Base-by-base conservation (phyloP, 2,888 invertebrate genomes). In the Amphimallon solstitiale region DNA sequence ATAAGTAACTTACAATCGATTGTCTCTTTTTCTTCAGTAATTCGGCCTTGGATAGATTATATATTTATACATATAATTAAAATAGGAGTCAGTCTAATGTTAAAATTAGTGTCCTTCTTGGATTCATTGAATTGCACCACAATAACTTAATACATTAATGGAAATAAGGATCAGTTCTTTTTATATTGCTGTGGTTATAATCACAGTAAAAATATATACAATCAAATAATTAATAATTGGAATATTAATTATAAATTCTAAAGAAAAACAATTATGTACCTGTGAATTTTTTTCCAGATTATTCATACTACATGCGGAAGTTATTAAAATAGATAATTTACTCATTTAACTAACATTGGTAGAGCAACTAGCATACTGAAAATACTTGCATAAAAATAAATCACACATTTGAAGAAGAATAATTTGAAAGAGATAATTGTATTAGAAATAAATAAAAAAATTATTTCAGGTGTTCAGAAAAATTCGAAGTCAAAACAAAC, bases 1-100 rank as follows among this genome's bases (percentile, higher is more conserved):
- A 66, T 66, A 66, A 66, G 66, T 66, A 66, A 66, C 62, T 65
- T 60, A 51, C 60, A 65, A 38, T 21, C 7, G 63, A 66, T 66
- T 63, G 66, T 65, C 65, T 43, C 43, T 46, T 19, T 40, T 52
- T 63, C 43, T 45, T 54, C 35, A 19, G 6, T 17, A 54, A 21
- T 40, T 19, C 15, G 37, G 21, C 12, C 34, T 34, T 14, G 12
- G 23, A 7, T 52, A 2, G 2, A 4, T 23, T 23, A 23, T 23
- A 23, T 23, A 23, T 23, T 4, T 2, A 5, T 23, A 23, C 23
- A 23, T 23, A 23, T 23, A 23, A n/a, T 23, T 23, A 23, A 52
- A 52, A 37, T 37, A 52, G 10, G 17, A 10, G 35, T 52, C 52
- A 35, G 35, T 35, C 52, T 29, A 52, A 19, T 52, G 17, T 15